Evolutionary conservation across 37 sponge, comb jelly and placozoan species (phyloP), one percentile per base, ranked within the genome.

Genomic region (Mnemiopsis leidyi): DNA sequence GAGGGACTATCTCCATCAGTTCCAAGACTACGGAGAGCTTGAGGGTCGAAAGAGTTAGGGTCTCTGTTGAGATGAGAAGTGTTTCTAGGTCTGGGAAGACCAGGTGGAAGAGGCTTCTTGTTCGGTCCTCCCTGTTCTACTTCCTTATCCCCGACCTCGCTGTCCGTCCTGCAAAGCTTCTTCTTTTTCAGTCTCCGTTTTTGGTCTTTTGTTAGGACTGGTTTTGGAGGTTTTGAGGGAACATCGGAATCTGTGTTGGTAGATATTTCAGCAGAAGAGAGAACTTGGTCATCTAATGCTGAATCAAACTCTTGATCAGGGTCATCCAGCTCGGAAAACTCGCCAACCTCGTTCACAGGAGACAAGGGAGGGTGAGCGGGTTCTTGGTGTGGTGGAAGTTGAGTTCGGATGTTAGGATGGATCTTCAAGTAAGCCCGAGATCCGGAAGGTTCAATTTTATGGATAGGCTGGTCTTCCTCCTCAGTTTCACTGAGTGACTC

Each of bases 171-270:
- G 13, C 61, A 48, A 5, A 48, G 61, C 61, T 48, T 48, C 61
- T 48, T 48, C 61, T 48, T 48, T 48, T 48, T 48, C 61, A 48
- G 13, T 13, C 61, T 48, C 61, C 61, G 61, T 48, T 48, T 48
- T 13, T 48, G 61, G 13, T 5, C 75, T 71, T 18, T 28, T 71
- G 75, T 29, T 18, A 71, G 25, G 75, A 71, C 30, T 71, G 75
- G 75, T 71, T 71, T 71, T 7, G 75, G 75, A 28, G 75, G 75
- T 18, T 71, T 71, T 13, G 30, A 71, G 75, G 75, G 75, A 29
- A 28, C 61, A 48, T 48, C 61, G 13, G 61, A 48, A 13, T 48
- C 61, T 48, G 61, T 48, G 13, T 48, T 48, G 13, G 61, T 13
- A 18, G 5, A 5, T 48, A 13, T 48, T 18, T 48, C 13, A 48